A percentile compares a stretch with the other conserved stretches of the same genome.
Evolutionary conservation across 2,113 vertebrate species (phyloP).

Genomic region (Phoenicopterus ruber): DNA sequence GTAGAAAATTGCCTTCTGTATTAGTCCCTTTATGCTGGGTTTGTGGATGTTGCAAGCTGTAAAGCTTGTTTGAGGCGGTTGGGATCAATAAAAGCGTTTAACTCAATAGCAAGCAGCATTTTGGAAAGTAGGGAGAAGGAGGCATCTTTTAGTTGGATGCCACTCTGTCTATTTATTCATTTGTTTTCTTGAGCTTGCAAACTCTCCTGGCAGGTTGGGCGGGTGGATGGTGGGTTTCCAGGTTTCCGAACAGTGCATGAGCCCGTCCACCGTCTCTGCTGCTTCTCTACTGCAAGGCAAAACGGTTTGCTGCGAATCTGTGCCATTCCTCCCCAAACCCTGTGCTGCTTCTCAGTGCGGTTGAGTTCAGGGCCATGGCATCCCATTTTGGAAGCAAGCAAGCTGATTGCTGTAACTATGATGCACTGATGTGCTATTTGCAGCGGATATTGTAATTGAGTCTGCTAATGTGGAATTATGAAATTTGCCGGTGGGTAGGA

Average conservation of each 20-base stretch:
- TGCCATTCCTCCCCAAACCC: neutral
- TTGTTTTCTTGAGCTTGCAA: neutral
- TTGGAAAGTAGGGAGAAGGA: neutral
- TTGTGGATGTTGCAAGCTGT: slow-evolving; percentile 26
- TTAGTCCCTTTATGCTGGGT: neutral
- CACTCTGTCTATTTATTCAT: neutral
- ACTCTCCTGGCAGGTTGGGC: rapidly evolving
- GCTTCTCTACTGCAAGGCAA: neutral
- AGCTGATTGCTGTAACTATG: neutral
- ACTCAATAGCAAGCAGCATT: slow-evolving; percentile 17
- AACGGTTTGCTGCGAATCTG: rapidly evolving
- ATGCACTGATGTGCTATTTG: neutral
- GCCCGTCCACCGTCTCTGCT: neutral
- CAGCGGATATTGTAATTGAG: slow-evolving; percentile 27
- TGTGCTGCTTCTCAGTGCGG: neutral
- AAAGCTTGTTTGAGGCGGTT: neutral
- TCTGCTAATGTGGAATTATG: slow-evolving; percentile 28
- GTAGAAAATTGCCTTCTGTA: slow-evolving; percentile 40
- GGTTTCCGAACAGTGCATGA: neutral
- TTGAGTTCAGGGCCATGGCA: neutral
- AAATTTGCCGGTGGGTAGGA: slow-evolving; percentile 4
- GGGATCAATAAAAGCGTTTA: slow-evolving; percentile 59
- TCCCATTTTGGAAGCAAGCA: neutral
- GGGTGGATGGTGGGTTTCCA: neutral
- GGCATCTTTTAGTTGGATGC: neutral